Base-by-base conservation (phyloP, 2,888 invertebrate species). In the Hyalella azteca region DNA sequence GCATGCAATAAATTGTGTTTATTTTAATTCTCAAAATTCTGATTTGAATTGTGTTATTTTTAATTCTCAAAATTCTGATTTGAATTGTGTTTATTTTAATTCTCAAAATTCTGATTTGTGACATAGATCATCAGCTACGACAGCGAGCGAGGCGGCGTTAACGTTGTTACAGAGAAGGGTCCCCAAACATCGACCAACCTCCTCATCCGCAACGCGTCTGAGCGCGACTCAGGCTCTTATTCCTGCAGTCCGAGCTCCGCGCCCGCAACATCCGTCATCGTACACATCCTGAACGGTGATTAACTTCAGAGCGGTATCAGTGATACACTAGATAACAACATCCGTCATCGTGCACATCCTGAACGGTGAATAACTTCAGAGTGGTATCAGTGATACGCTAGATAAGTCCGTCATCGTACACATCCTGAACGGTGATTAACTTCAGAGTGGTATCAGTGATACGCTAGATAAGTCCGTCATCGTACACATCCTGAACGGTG, bases 111-210 rank as follows among this genome's bases (percentile, higher is more conserved):
- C n/a, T n/a, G n/a, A n/a, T n/a, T n/a, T n/a, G n/a, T n/a, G 66
- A 41, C 60, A 4, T 77, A 83, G 83, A 81, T 83, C 29, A 80
- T 83, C 39, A 80, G 79, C 13, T 83, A 83, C 77, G 83, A 83
- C 80, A 83, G 83, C 32, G 83, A 83, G 15, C 75, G 83, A 73
- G 81, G 81, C 11, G 83, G 83, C 5, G 83, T 83, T 40, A 83
- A 78, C n/a, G 83, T 83, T 19, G 81, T 83, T 36, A 83, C 83
- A 5, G 83, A 83, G 77, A 83, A 83, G 60, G 83, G 83, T 7
- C 79, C 81, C 3, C 75, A 75, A 9, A 83, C 83, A 39, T 81
- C 80, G 7, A 80, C 83, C 40, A 83, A 83, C 73, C 80, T 83
- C 7, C 77, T 83, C 32, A 80, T 83, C 29, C 45, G 83, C 13